A percentile compares a stretch with the other conserved stretches of the same genome.
Evolutionary conservation across 1,140 invertebrate genomes (phyloP).

Genomic region (Holcopasites calliopsidis): DNA sequence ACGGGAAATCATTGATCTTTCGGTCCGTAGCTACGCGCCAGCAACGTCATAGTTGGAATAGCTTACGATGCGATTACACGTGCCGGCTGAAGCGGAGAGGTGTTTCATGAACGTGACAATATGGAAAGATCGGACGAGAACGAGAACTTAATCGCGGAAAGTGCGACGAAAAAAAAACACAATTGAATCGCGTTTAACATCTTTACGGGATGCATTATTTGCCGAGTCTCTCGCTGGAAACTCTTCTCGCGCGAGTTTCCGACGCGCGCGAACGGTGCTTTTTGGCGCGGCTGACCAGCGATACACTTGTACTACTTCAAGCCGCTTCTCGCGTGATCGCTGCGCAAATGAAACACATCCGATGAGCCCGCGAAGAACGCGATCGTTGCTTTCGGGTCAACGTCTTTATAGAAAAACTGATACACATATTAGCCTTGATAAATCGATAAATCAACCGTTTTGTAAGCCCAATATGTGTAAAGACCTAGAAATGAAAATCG

Average conservation of each 20-base stretch:
- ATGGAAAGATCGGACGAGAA: background rate
- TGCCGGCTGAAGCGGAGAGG: background rate
- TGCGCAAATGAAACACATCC: background rate
- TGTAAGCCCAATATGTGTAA: too few relatives aligned
- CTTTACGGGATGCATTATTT: background rate
- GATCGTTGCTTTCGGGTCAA: background rate
- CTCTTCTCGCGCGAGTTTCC: too few relatives aligned
- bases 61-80: conserved; percentile 50
- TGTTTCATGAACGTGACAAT: conserved; percentile 6
- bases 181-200: background rate
- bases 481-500: too few relatives aligned
- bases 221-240: background rate
- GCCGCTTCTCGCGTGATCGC: background rate
- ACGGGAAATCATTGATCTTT: conserved; percentile 66
- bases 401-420: background rate
- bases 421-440: too few relatives aligned
- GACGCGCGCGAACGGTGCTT: background rate
- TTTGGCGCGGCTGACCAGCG: conserved; percentile 13
- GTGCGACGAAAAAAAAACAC: background rate
- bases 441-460: too few relatives aligned
- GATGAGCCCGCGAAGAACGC: background rate
- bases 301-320: background rate
- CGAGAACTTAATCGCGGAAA: background rate
- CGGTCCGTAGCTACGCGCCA: conserved; percentile 29
- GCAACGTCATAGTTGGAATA: conserved; percentile 38